A percentile compares a stretch with the other conserved stretches of the same genome.
These are phyloP conservation scores for Hylia prasina DNA, from an alignment of 2,113 vertebrate genomes.

Conservation along the genomic window DNA sequence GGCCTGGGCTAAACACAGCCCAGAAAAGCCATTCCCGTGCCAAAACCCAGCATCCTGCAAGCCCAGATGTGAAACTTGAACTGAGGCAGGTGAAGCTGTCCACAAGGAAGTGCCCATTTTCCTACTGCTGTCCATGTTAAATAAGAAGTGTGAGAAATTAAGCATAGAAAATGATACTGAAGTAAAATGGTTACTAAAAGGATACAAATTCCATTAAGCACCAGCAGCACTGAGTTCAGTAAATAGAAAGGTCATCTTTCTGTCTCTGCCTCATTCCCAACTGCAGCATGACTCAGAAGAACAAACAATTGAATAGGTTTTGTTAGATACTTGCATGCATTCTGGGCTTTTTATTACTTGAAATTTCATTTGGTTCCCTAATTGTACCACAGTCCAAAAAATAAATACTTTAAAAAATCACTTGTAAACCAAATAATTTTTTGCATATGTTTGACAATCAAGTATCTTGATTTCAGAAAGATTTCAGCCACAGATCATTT, in stretches of 20 bases:
- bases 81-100: neutral
- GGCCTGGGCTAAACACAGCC: neutral
- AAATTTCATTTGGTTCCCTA: neutral
- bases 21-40: neutral
- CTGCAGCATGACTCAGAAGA: constrained; percentile 55
- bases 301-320: constrained; percentile 36
- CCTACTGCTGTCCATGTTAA: rapidly evolving
- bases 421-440: neutral
- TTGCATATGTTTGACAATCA: neutral
- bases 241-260: constrained; percentile 34
- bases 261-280: constrained; percentile 8
- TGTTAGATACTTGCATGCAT: neutral
- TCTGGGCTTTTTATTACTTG: neutral
- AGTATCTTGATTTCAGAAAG: neutral
- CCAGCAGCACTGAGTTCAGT: neutral
- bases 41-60: neutral
- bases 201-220: neutral
- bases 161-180: neutral
- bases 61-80: neutral
- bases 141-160: neutral
- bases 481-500: neutral
- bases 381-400: neutral
- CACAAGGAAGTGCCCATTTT: neutral
- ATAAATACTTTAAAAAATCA: neutral
- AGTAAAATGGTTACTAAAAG: neutral